Percentiles rank a stretch among this genome's conserved stretches.
Conservation (phyloP, 2,113 vertebrate genomes). For the Dryoscopus gambensis region DNA sequence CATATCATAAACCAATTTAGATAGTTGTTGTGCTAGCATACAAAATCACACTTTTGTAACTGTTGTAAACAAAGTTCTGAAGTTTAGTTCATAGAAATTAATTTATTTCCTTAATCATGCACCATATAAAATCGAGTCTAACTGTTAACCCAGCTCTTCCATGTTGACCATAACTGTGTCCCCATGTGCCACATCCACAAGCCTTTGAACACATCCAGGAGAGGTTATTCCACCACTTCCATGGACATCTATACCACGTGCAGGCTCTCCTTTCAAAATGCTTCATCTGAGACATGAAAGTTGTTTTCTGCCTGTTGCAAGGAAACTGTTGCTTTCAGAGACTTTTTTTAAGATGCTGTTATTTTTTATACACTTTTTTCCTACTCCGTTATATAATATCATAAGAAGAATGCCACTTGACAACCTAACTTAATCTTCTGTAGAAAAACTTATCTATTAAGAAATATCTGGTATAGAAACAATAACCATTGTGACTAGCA, state of each 20-base stretch:
- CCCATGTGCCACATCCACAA: neutral
- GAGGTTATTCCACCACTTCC: neutral
- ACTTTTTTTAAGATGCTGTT: neutral
- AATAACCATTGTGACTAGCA: neutral
- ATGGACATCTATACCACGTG: neutral
- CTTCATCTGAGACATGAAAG: neutral
- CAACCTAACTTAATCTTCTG: neutral
- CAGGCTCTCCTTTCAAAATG: neutral
- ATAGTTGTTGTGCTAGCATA: neutral
- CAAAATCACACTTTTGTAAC: fast-evolving
- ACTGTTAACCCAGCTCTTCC: neutral
- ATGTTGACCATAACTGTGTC: neutral
- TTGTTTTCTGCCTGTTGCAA: neutral
- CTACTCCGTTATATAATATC: neutral
- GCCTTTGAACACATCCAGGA: neutral
- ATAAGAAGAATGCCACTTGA: neutral
- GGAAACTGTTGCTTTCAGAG: neutral
- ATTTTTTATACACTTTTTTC: neutral
- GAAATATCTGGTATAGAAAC: neutral
- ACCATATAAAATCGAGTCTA: neutral
- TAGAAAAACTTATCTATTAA: neutral
- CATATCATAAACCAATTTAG: neutral
- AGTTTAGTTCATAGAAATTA: neutral
- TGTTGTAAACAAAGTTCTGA: neutral
- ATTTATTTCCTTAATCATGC: neutral